Evolutionary conservation across 2,113 vertebrate species (phyloP).

Genomic region (Micromys minutus): DNA sequence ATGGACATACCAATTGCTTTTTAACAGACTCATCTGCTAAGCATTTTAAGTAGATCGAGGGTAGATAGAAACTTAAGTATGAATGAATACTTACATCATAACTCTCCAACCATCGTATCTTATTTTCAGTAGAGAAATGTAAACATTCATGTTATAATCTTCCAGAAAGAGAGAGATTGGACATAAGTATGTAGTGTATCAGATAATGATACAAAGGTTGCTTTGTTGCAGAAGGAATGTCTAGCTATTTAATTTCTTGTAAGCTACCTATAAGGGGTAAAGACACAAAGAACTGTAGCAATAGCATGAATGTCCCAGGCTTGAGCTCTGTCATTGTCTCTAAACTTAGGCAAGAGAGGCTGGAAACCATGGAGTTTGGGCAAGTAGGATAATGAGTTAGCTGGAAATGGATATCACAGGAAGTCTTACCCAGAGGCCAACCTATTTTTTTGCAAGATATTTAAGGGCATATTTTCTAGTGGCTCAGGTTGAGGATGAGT

Average conservation of each 20-base stretch:
- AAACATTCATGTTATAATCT: background rate
- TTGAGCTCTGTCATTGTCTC: background rate
- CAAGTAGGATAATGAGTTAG: background rate
- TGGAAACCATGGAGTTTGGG: background rate
- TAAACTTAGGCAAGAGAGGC: background rate
- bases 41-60: background rate
- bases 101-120: background rate
- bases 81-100: background rate
- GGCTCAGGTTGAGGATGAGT: background rate
- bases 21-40: background rate
- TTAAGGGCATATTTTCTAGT: background rate
- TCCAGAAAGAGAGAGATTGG: background rate
- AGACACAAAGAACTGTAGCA: background rate
- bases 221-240: background rate
- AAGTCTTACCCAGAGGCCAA: background rate
- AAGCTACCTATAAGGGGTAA: background rate
- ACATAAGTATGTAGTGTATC: too few species aligned
- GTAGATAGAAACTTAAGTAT: background rate
- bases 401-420: background rate
- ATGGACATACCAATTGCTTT: background rate
- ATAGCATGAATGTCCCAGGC: background rate
- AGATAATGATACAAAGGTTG: background rate
- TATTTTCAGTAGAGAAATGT: conserved; percentile 13
- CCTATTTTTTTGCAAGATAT: background rate
- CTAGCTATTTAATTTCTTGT: background rate